Evolutionary conservation across 2,113 vertebrate genomes (phyloP), one percentile per base, ranked within the genome.

Genomic region (Phrynosoma blainvillii): DNA sequence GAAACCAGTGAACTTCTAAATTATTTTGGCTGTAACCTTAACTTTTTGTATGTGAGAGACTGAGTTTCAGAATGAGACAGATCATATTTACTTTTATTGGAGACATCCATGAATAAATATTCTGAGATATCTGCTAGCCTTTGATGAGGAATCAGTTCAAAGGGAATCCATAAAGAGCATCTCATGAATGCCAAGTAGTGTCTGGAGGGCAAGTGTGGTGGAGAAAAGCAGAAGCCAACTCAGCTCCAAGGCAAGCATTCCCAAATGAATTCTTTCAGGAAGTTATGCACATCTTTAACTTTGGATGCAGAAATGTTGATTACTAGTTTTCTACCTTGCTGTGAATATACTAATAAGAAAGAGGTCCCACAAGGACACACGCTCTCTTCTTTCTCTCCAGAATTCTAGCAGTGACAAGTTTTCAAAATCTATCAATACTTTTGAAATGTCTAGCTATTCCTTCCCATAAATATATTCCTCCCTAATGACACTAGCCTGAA

Each of bases 161-260:
- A 73, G 84, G 47, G 66, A 86, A 89, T 54, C 81, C 56, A 84
- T 16, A 91, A 83, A 68, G 74, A 86, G 78, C 81, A 74, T 86
- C 65, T 90, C 85, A 40, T 68, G 89, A 92, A 75, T 91, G 77
- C 13, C 40, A 81, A 56, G 21, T 47, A 90, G 9, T 88, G 62
- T 30, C 85, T 52, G 84, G 79, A 40, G 71, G 78, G 77, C 7
- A 47, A 0, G 0, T 27, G 11, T 32, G 81, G 54, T 65, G 21
- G 52, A 21, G 54, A 85, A 65, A 65, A 84, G 47, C 7, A 59
- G 20, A 4, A 68, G 1, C 30, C 47, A 77, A 27, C 18, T 21
- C 70, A 30, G 62, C 25, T 30, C 3, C 52, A 68, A 70, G 4
- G 18, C 68, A 82, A 76, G 86, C 54, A 66, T 18, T 77, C 20